These are phyloP conservation scores for Nasonia longicornis DNA, from an alignment of 1,140 invertebrate species.

Conservation along the genomic window DNA sequence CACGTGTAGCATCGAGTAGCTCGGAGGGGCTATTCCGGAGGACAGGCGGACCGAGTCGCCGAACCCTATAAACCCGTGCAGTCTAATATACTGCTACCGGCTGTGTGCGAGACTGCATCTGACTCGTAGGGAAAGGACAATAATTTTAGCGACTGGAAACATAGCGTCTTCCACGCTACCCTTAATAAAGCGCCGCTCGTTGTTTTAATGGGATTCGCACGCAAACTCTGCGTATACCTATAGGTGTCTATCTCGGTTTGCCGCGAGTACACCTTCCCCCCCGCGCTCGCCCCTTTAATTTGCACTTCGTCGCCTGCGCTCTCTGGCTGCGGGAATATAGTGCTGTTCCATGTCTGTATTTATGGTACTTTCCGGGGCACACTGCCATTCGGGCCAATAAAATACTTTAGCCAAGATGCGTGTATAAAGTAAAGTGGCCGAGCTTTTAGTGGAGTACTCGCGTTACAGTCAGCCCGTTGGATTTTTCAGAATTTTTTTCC, in stretches of 20 bases:
- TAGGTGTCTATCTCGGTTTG: neutral
- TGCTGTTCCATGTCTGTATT: neutral
- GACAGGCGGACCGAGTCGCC: neutral
- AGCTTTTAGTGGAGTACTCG: neutral
- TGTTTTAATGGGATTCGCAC: constrained; percentile 15
- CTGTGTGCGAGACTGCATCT: neutral
- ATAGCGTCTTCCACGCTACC: neutral
- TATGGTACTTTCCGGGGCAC: neutral
- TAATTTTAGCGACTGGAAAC: neutral
- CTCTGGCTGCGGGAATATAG: neutral
- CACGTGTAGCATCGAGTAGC: neutral
- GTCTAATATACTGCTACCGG: neutral
- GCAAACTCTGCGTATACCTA: constrained; percentile 24
- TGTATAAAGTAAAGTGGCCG: neutral
- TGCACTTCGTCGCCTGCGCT: neutral
- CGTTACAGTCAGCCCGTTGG: neutral
- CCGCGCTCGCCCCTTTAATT: neutral
- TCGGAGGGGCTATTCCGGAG: neutral
- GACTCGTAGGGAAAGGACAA: constrained; percentile 11
- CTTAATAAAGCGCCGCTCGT: neutral
- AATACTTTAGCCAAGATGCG: neutral
- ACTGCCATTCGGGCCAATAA: neutral
- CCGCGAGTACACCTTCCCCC: neutral
- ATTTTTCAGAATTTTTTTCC: neutral
- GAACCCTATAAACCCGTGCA: constrained; percentile 12